Conservation (phyloP, 2,888 invertebrate genomes). For the Globia sparganii region DNA sequence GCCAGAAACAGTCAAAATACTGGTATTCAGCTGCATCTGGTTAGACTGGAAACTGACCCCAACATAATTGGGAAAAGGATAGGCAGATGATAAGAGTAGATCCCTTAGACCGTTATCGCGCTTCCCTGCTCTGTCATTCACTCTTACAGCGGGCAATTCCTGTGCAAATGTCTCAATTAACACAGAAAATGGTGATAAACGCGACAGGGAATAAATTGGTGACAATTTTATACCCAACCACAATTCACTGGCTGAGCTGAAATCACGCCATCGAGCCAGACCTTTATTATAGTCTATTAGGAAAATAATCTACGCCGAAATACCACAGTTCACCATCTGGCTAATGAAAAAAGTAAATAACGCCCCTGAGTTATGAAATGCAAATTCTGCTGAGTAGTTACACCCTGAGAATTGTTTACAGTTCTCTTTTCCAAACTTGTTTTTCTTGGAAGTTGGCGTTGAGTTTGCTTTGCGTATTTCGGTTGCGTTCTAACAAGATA, state of each 20-base stretch:
- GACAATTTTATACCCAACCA: constrained; percentile 79
- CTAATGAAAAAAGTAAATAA: constrained; percentile 60
- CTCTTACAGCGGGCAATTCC: constrained; percentile 77
- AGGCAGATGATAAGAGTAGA: too few relatives aligned
- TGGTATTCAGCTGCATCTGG: too few relatives aligned
- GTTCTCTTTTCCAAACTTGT: constrained; percentile 34
- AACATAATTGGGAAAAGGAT: too few relatives aligned
- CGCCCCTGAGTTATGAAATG: constrained; percentile 45
- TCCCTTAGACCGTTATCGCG: constrained; percentile 59
- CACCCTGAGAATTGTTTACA: constrained; percentile 47
- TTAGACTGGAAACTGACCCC: too few relatives aligned
- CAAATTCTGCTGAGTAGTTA: constrained; percentile 52
- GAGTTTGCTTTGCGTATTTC: constrained; percentile 29
- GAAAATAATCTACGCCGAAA: constrained; percentile 68
- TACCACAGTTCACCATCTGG: constrained; percentile 46
- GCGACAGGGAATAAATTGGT: constrained; percentile 82
- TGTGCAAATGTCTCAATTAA: constrained; percentile 87
- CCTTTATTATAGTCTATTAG: constrained; percentile 72
- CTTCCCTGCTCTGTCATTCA: constrained; percentile 68
- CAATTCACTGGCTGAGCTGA: constrained; percentile 77
- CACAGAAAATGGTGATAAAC: constrained; percentile 82
- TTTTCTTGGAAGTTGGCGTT: constrained; percentile 22
- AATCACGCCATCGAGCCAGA: constrained; percentile 66
- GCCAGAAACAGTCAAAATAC: too few relatives aligned
- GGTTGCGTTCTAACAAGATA: constrained; percentile 24